phyloP scores from a whole-genome alignment of 1,140 invertebrate species.

The Reticulitermes speratus region DNA sequence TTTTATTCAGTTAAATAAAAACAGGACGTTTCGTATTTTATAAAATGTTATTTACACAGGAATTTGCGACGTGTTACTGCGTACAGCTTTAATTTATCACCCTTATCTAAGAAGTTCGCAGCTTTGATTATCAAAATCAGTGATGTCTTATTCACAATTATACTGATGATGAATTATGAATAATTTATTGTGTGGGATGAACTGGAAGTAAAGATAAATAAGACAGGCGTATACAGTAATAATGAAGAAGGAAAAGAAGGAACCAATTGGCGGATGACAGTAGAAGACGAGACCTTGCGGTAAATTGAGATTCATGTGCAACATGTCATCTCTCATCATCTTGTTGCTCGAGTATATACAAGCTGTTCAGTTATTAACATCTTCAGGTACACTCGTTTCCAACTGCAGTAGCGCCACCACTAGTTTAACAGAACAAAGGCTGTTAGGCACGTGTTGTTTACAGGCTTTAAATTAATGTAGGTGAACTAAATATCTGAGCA shows the following conservation, averaged over 20 bases:
- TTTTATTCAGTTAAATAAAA: too few relatives aligned
- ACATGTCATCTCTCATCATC: not conserved
- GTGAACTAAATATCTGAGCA: too few relatives aligned
- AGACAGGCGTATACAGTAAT: not conserved
- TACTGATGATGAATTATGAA: slow-evolving; percentile 10
- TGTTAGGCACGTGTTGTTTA: too few relatives aligned
- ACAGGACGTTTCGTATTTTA: too few relatives aligned
- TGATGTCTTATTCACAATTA: not conserved
- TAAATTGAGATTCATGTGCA: slow-evolving; percentile 17
- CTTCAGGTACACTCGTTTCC: not conserved
- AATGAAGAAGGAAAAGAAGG: not conserved
- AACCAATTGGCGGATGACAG: not conserved
- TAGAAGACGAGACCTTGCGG: not conserved
- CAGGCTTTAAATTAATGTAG: too few relatives aligned
- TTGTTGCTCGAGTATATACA: not conserved
- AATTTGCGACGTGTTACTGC: not conserved
- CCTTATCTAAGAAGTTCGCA: not conserved
- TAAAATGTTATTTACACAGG: not conserved
- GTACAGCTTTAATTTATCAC: not conserved
- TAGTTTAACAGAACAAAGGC: not conserved
- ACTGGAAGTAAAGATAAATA: not conserved
- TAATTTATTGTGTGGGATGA: not conserved
- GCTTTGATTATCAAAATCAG: not conserved
- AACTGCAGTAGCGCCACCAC: not conserved
- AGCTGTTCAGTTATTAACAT: not conserved